Evolutionary conservation across 2,797 vertebrate genomes (phyloP).

Genomic region (Xerus rutilus): DNA sequence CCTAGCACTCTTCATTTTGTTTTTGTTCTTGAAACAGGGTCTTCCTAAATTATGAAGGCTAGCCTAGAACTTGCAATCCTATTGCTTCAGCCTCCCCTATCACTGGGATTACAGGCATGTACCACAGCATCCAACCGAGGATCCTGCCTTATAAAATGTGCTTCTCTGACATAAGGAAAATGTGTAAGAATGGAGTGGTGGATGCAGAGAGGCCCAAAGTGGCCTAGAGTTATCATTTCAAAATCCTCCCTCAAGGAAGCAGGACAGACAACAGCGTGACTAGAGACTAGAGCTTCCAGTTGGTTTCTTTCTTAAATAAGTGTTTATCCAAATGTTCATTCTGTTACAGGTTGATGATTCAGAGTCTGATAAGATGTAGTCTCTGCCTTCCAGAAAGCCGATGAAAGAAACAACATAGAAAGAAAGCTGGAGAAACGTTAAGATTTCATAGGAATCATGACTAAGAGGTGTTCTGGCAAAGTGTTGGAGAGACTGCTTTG

Average conservation of each 20-base stretch:
- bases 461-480: not conserved
- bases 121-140: not conserved
- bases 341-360: not conserved
- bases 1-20: not conserved
- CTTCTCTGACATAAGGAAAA: not conserved
- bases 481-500: not conserved
- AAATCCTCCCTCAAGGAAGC: constrained; percentile 1
- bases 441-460: not conserved
- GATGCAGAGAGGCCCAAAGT: not conserved
- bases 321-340: not conserved
- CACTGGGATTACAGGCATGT: not conserved
- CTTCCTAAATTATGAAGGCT: not conserved
- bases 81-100: not conserved
- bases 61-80: not conserved
- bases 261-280: not conserved
- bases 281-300: not conserved
- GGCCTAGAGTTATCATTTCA: not conserved
- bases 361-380: not conserved
- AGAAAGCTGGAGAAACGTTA: not conserved
- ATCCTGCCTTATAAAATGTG: constrained; percentile 8
- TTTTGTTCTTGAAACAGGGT: not conserved
- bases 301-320: not conserved
- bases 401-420: not conserved
- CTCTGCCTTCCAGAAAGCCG: not conserved
- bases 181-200: not conserved